Base-by-base conservation (phyloP, 2,113 vertebrate genomes). In the Callaeas wilsoni region DNA sequence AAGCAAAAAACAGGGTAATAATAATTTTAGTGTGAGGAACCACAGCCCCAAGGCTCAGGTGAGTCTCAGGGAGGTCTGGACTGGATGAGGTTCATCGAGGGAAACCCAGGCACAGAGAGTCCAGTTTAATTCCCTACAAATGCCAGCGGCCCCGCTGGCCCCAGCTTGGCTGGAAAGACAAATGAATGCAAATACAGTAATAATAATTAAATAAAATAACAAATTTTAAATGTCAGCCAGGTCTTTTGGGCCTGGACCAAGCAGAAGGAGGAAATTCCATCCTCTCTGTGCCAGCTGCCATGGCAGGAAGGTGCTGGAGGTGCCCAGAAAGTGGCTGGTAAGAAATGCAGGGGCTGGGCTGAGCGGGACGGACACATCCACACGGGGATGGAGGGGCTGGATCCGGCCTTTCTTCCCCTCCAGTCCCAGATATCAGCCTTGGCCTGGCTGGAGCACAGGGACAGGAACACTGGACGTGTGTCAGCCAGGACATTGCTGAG, bases 251-350 rank as follows among this genome's bases (percentile, higher is more conserved):
- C n/a, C 42, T 8, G 25, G 69, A n/a, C 63, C n/a, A 17, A 65
- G 92, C 46, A 26, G 27, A 33, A 87, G 83, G 74, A 85, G 90
- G 78, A 84, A 91, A 78, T 87, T 67, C 52, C 94, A 93, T 26
- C 62, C 56, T 30, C 25, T 62, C 75, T 0, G 1, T 53, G 41
- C 64, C 19, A 10, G 44, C 39, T 74, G 50, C 67, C 53, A 5
- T 44, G 0, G 0, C n/a, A 52, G 67, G 78, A 60, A 69, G 73
- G 41, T 37, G 69, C 70, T 59, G 79, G 68, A 70, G 41, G 32
- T 84, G 77, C 84, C 73, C 83, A 41, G 62, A 52, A 25, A 41
- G 44, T 5, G 2, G 2, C 27, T 16, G 60, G 62, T 33, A 3
- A 47, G 95, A 57, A 73, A 47, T 6, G 57, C 52, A 67, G 62